phyloP scores from a whole-genome alignment of 2,113 vertebrate genomes.

The Calypte anna region DNA sequence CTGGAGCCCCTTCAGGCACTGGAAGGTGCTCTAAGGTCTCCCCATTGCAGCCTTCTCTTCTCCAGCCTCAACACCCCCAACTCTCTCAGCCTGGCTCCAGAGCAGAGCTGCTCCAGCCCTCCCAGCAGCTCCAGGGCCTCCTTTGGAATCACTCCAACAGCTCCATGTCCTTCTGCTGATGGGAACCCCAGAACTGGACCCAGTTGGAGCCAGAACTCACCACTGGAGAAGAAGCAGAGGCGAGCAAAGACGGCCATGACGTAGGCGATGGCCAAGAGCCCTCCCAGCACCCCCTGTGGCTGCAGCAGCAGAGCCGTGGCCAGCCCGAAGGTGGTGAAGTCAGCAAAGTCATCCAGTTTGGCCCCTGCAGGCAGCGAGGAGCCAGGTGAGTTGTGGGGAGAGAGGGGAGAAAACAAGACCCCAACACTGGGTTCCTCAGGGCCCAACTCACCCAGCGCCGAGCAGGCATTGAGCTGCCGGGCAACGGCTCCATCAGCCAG shows the following conservation, averaged over 20 bases:
- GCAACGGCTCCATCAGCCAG: slow-evolving; percentile 87
- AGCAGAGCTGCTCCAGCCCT: too few species aligned
- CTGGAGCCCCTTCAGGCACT: too few species aligned
- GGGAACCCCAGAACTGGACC: too few species aligned
- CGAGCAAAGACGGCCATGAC: slow-evolving; percentile 84
- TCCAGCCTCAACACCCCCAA: too few species aligned
- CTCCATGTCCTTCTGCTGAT: too few species aligned
- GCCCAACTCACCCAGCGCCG: slow-evolving; percentile 83
- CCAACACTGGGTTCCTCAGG: accelerated
- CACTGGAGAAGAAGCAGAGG: slow-evolving; percentile 88
- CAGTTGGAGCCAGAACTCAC: slow-evolving; percentile 63
- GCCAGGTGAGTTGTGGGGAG: neutral
- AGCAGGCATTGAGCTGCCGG: slow-evolving; percentile 85
- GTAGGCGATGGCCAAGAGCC: slow-evolving; percentile 84
- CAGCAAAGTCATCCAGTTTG: slow-evolving; percentile 90
- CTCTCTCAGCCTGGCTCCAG: too few species aligned
- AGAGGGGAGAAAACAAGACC: too few species aligned
- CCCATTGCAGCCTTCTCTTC: too few species aligned
- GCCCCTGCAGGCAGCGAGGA: slow-evolving; percentile 75
- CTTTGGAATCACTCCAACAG: too few species aligned
- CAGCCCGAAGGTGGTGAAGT: slow-evolving; percentile 92
- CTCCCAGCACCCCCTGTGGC: slow-evolving; percentile 78
- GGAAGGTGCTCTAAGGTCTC: too few species aligned
- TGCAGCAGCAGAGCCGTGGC: slow-evolving; percentile 87
- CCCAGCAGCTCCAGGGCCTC: too few species aligned